Conservation (phyloP, 2,113 vertebrate species). For the Gobio gobio region DNA sequence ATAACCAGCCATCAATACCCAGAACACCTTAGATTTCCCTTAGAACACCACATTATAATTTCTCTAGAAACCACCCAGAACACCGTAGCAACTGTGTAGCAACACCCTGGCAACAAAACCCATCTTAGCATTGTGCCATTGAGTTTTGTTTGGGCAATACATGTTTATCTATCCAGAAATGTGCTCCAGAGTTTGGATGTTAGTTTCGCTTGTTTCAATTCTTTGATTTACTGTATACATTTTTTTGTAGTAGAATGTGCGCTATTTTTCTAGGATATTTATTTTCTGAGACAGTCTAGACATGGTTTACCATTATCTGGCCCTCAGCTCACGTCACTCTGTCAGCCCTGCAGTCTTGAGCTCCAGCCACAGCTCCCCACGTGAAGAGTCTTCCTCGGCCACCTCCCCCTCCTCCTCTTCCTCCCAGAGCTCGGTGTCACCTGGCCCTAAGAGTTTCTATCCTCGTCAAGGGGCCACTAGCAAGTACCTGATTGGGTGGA, state of each 20-base stretch:
- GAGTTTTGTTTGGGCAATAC: no score
- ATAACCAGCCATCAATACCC: no score
- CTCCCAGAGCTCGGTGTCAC: slow-evolving; percentile 88
- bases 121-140: no score
- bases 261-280: not conserved
- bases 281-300: not conserved
- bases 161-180: no score
- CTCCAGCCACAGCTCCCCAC: slow-evolving; percentile 85
- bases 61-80: no score
- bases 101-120: no score
- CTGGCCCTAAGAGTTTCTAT: slow-evolving; percentile 96
- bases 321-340: slow-evolving; percentile 83
- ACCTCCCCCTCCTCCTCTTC: slow-evolving; percentile 85
- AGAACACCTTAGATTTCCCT: no score
- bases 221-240: not conserved
- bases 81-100: no score
- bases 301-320: slow-evolving; percentile 10
- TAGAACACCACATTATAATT: no score
- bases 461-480: slow-evolving; percentile 97
- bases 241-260: not conserved
- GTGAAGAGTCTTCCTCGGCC: slow-evolving; percentile 88
- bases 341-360: slow-evolving; percentile 79
- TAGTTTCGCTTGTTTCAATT: not conserved
- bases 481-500: slow-evolving; percentile 99
- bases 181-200: no score